Conservation (phyloP, 2,113 vertebrate genomes). For the Chaetorhynchus papuensis region DNA sequence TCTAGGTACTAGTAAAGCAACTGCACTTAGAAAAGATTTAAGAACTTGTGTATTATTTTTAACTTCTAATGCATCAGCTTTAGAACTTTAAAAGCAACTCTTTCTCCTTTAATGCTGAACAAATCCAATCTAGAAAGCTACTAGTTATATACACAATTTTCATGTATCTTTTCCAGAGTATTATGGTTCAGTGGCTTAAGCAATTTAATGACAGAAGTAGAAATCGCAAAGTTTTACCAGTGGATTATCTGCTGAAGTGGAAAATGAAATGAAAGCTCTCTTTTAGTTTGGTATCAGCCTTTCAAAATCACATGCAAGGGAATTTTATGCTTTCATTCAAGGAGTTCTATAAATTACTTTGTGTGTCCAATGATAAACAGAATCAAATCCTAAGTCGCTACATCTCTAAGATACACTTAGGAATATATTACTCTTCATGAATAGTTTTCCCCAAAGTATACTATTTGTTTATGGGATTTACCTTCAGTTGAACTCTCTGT, state of each 20-base stretch:
- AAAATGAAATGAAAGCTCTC: neutral
- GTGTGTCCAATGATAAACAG: neutral
- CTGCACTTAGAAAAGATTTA: neutral
- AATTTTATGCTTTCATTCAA: neutral
- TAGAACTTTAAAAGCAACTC: neutral
- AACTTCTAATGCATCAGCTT: neutral
- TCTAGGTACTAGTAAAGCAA: neutral
- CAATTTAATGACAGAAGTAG: neutral
- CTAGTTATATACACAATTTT: neutral
- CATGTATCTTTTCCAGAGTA: neutral
- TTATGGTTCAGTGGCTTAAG: neutral
- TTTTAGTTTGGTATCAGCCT: neutral
- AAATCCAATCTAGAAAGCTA: neutral
- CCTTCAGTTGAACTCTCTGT: conserved; percentile 92
- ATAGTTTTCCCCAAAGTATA: neutral
- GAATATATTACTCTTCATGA: neutral
- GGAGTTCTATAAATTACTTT: neutral
- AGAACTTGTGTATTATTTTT: neutral
- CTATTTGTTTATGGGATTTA: conserved; percentile 46
- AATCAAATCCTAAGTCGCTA: neutral
- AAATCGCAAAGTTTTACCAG: neutral
- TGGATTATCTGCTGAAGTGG: neutral
- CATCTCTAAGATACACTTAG: neutral
- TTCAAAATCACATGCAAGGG: neutral
- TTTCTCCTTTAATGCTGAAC: neutral